Conservation (phyloP, 2,113 vertebrate genomes). For the Amphiprion percula region DNA sequence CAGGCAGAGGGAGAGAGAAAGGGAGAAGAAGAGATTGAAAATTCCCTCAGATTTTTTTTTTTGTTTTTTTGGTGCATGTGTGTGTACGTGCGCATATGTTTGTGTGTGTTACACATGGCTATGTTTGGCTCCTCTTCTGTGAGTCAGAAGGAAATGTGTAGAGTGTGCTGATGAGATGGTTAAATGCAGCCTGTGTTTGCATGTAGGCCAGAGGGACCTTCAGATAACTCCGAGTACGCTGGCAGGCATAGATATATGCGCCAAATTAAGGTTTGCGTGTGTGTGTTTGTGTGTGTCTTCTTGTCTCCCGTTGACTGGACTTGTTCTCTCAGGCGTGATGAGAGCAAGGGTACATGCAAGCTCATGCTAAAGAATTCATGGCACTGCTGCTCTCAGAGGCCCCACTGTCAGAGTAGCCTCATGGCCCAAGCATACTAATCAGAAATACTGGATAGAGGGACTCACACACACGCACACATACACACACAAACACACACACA, state of each 20-base stretch:
- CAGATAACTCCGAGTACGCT: slow-evolving; percentile 38
- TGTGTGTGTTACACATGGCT: slow-evolving; percentile 32
- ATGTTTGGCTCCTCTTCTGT: slow-evolving; percentile 64
- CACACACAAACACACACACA: no score
- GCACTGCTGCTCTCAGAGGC: slow-evolving; percentile 75
- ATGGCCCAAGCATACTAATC: slow-evolving; percentile 79
- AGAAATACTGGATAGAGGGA: slow-evolving; percentile 63
- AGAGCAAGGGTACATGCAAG: slow-evolving; percentile 68
- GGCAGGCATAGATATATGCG: slow-evolving; percentile 28
- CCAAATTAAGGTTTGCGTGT: slow-evolving; percentile 18
- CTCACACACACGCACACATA: not conserved
- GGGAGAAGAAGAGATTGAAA: slow-evolving; percentile 83
- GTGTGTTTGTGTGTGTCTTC: slow-evolving; percentile 31
- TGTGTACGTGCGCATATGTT: slow-evolving; percentile 22
- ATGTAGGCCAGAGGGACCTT: slow-evolving; percentile 61
- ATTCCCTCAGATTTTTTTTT: slow-evolving; percentile 87
- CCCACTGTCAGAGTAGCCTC: slow-evolving; percentile 75
- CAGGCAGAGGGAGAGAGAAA: slow-evolving; percentile 84
- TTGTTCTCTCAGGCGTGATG: slow-evolving; percentile 74
- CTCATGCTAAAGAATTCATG: slow-evolving; percentile 82
- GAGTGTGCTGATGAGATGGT: slow-evolving; percentile 71
- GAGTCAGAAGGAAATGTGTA: slow-evolving; percentile 72
- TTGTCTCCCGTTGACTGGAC: slow-evolving; percentile 62
- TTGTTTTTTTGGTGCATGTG: slow-evolving; percentile 31
- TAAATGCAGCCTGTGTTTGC: slow-evolving; percentile 61